These are phyloP conservation scores for silkworm (Bombyx mori) DNA, from an alignment of 1,140 invertebrate species.

Conservation along the genomic window DNA sequence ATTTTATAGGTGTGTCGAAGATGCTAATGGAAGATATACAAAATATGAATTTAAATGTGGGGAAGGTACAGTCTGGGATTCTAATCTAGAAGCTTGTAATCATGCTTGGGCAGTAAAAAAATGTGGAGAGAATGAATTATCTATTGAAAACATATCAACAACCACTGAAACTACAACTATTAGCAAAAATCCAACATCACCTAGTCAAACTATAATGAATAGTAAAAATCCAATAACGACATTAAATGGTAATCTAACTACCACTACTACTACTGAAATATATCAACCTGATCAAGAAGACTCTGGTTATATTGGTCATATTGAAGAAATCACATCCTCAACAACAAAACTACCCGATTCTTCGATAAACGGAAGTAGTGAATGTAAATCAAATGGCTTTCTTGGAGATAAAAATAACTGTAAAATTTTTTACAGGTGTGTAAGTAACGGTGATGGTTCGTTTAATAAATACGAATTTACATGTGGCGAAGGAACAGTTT, in stretches of 20 bases:
- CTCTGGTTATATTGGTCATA: neutral
- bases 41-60: conserved; percentile 77
- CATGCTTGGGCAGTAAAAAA: conserved; percentile 73
- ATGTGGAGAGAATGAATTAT: conserved; percentile 44
- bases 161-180: conserved; percentile 6
- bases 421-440: conserved; percentile 79
- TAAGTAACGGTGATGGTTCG: conserved; percentile 73
- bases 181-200: conserved; percentile 18
- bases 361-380: conserved; percentile 11
- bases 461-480: conserved; percentile 72
- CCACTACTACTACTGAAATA: no score
- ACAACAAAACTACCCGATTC: neutral
- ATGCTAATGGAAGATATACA: conserved; percentile 71
- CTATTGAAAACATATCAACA: neutral
- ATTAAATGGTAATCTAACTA: no score
- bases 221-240: conserved; percentile 13
- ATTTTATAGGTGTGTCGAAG: conserved; percentile 80
- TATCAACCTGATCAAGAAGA: no score
- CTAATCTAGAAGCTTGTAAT: conserved; percentile 74
- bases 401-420: conserved; percentile 68
- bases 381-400: conserved; percentile 2
- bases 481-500: conserved; percentile 74
- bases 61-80: conserved; percentile 78
- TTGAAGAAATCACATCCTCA: neutral
- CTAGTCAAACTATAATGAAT: conserved; percentile 17